phyloP scores from a whole-genome alignment of 2,113 vertebrate species.

The Indicator indicator region DNA sequence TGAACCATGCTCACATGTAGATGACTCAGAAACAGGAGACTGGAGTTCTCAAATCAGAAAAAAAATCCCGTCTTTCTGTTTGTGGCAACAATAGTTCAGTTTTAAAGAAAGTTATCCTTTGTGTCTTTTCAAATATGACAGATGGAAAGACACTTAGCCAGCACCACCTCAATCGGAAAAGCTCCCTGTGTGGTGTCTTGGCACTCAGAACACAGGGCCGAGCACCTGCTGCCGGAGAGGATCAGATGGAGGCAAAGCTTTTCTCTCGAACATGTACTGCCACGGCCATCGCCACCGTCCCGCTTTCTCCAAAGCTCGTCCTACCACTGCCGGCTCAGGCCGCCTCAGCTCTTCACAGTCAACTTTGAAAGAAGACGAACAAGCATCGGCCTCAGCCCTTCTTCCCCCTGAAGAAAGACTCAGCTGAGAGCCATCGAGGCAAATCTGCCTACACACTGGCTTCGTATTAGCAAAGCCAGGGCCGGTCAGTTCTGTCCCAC shows the following conservation, averaged over 20 bases:
- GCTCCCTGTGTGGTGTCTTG: rapidly evolving
- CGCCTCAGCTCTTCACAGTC: not conserved
- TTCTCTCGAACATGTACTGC: rapidly evolving
- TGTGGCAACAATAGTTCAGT: not conserved
- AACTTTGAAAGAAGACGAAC: rapidly evolving
- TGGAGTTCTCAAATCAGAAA: not conserved
- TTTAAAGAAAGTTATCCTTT: not conserved
- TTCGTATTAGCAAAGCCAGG: rapidly evolving
- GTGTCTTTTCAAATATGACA: not conserved
- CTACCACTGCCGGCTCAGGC: no score
- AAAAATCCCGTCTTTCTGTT: not conserved
- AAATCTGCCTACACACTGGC: no score
- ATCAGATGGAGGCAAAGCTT: rapidly evolving
- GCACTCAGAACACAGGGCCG: rapidly evolving
- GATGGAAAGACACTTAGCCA: rapidly evolving
- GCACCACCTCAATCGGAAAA: rapidly evolving
- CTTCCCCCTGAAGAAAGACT: not conserved
- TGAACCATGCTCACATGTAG: rapidly evolving
- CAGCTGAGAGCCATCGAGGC: rapidly evolving
- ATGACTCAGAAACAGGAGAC: not conserved
- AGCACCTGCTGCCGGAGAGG: not conserved
- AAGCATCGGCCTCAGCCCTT: rapidly evolving
- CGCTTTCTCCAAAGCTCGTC: rapidly evolving
- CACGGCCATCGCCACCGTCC: not conserved
- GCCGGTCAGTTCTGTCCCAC: rapidly evolving